Conservation (phyloP, 2,888 invertebrate genomes). For the Alentia gelatinosa region DNA sequence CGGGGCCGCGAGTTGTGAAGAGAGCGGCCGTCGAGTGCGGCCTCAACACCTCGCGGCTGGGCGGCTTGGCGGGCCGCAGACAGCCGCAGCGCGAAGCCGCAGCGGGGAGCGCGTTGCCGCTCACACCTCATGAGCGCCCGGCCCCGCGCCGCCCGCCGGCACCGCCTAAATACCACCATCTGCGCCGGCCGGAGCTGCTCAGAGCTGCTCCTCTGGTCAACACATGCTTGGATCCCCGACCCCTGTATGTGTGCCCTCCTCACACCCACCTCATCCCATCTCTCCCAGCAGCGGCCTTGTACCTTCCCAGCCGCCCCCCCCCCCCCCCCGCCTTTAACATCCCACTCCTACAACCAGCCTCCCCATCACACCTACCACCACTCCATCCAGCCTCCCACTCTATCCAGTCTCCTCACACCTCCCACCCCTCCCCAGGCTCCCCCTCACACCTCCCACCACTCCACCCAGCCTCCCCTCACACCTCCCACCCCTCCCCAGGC, state of each 20-base stretch:
- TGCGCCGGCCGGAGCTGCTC: conserved; percentile 3
- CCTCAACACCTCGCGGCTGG: conserved; percentile 41
- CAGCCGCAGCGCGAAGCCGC: conserved; percentile 40
- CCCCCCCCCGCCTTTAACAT: neutral
- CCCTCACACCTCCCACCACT: neutral
- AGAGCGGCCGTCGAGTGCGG: neutral
- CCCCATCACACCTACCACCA: no score
- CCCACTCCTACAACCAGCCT: no score
- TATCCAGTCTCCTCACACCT: neutral
- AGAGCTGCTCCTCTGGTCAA: neutral
- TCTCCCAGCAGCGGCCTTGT: neutral
- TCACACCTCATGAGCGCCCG: conserved; percentile 23
- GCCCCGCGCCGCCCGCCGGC: conserved; percentile 24
- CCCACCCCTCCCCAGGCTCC: neutral
- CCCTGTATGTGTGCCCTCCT: neutral
- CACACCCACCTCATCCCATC: conserved; percentile 31
- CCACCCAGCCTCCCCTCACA: neutral
- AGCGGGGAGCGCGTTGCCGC: conserved; percentile 22
- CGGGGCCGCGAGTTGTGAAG: conserved; percentile 37
- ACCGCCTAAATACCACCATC: conserved; percentile 28
- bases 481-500: neutral
- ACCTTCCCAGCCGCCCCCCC: neutral
- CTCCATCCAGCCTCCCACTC: neutral
- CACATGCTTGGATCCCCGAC: conserved; percentile 8
- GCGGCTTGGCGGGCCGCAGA: neutral